phyloP scores from a whole-genome alignment of 2,113 vertebrate genomes.

The Apodemus sylvaticus region DNA sequence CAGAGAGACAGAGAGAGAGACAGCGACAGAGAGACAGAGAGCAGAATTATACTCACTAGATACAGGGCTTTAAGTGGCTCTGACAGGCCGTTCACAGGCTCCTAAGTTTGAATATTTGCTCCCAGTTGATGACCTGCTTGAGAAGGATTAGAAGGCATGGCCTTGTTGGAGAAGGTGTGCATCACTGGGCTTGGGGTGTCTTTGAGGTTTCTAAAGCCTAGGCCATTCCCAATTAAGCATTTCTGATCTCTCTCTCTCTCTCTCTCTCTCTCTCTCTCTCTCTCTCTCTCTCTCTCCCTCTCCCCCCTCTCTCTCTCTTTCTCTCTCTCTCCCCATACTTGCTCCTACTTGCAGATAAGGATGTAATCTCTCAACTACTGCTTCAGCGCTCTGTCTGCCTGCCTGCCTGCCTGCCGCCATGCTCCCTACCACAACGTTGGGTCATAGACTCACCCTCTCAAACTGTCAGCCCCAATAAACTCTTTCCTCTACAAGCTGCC shows the following conservation, averaged over 20 bases:
- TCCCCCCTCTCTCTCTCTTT: too few species aligned
- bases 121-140: not conserved
- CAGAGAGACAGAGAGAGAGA: too few species aligned
- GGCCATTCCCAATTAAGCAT: not conserved
- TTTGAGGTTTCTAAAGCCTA: not conserved
- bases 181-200: not conserved
- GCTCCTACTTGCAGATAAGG: not conserved
- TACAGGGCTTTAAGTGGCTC: too few species aligned
- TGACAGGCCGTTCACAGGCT: not conserved
- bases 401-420: not conserved
- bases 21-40: too few species aligned
- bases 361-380: not conserved
- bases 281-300: too few species aligned
- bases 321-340: too few species aligned
- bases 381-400: not conserved
- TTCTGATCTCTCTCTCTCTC: not conserved
- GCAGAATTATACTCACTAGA: not conserved
- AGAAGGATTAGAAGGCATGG: not conserved
- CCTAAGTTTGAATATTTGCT: not conserved
- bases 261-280: too few species aligned
- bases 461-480: not conserved
- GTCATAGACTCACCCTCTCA: not conserved
- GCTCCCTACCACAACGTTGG: not conserved
- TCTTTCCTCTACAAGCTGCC: not conserved
- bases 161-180: not conserved